Evolutionary conservation across 2,113 vertebrate genomes (phyloP), one percentile per base, ranked within the genome.

Genomic region (Caretta caretta): DNA sequence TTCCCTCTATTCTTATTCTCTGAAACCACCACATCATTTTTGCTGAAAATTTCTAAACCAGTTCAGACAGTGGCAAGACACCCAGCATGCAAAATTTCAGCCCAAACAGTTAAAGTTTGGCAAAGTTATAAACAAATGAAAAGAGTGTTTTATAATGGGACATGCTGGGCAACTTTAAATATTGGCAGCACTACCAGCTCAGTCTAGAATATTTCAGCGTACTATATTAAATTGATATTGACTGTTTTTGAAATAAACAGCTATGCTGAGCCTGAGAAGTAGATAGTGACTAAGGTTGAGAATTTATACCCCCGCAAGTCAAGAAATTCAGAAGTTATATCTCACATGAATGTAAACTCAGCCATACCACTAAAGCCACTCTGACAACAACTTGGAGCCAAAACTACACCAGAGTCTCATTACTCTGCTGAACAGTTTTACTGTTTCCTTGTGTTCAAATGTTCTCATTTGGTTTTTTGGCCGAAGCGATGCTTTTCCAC

Each of bases 241-340:
- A 59, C 4, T 59, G n/a, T 1, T 1, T 31, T 84, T 80, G 57
- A 86, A 78, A 6, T 1, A 1, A n/a, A 19, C 51, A 19, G 35
- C 76, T 53, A 48, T 6, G 5, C 85, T 11, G 38, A 49, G 56
- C 82, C 76, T 87, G 85, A 89, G 93, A 94, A 88, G 8, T 16
- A 90, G 86, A 93, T 49, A 54, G 14, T 80, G 27, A 35, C 31
- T 50, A 31, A 48, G 57, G 24, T 59, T 82, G 0, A 80, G 72
- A 88, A 89, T n/a, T 82, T 35, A 76, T 5, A 25, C 11, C 42
- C 10, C 11, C 10, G 6, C 89, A 78, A 1, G 78, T 35, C 50
- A 87, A 49, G 38, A 84, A 93, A 92, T 82, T 53, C 5, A 1
- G 42, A 90, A 86, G 50, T 56, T 84, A 54, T 69, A 76, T 38